Evolutionary conservation across 2,888 invertebrate genomes (phyloP), one percentile per base, ranked within the genome.

Genomic region (Lithosia quadra): DNA sequence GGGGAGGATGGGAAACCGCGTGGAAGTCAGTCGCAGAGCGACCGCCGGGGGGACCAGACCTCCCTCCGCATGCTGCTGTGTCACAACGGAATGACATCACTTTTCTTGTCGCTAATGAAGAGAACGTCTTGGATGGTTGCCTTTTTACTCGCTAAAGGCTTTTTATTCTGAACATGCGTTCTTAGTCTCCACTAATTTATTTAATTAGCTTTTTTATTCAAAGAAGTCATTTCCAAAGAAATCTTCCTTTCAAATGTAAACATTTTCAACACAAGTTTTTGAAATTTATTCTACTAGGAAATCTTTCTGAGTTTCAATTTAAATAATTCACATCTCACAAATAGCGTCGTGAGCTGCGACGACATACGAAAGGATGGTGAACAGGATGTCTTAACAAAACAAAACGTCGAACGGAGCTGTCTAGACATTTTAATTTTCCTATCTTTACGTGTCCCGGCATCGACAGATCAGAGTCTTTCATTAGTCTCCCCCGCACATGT

Each of bases 341-440:
- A 84, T 82, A 80, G 75, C 79, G 82, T 79, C 75, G 74, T 60
- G 78, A 82, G 80, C 76, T 72, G 74, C 76, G 76, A 84, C 76
- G 76, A 84, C 81, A 82, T 81, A 83, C 80, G 80, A 72, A 76
- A 70, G 75, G 71, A 71, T 69, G 69, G 72, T 55, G 76, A 74
- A 72, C 69, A 74, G 78, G 83, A 81, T 83, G 82, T 86, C 87
- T 87, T 83, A 83, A 84, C 82, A 86, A 89, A 92, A 91, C 90
- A 91, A 90, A 91, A 92, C 72, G 74, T 72, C 85, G 79, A 88
- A 83, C 86, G 79, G 87, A 82, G 87, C 84, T 83, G 94, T 94
- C 94, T 94, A 95, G 94, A 95, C 94, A 88, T 94, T 94, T 94
- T 94, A 93, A 94, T 94, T 94, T 94, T 94, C 93, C 92, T 93